A percentile compares a stretch with the other conserved stretches of the same genome.
Evolutionary conservation across 2,797 vertebrate genomes (phyloP).

Genomic region (Periophthalmus magnuspinnatus): DNA sequence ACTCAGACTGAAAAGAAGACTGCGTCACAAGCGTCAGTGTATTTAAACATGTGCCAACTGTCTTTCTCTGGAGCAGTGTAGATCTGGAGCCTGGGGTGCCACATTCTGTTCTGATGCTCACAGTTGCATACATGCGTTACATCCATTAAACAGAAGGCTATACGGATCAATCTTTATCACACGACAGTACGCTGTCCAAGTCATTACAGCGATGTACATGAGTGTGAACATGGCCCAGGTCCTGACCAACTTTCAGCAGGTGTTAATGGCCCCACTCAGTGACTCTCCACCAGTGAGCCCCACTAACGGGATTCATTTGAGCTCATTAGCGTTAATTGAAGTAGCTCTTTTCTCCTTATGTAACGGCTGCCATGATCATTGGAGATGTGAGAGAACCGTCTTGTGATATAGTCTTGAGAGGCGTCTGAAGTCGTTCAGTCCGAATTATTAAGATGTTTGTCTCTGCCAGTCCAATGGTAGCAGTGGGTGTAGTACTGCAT

Average conservation of each 20-base stretch:
- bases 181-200: slow-evolving; percentile 11
- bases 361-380: slow-evolving; percentile 8
- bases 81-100: slow-evolving; percentile 27
- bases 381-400: slow-evolving; percentile 3
- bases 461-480: background rate
- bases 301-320: slow-evolving; percentile 53
- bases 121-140: slow-evolving; percentile 35
- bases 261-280: slow-evolving; percentile 47
- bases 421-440: slow-evolving; percentile 4
- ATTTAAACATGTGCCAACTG: slow-evolving; percentile 46
- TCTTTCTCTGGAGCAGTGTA: slow-evolving; percentile 35
- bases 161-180: slow-evolving; percentile 17
- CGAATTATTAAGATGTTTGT: slow-evolving; percentile 9
- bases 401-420: background rate
- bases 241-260: slow-evolving; percentile 38
- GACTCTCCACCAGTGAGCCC: slow-evolving; percentile 46
- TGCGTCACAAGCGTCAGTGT: slow-evolving; percentile 20
- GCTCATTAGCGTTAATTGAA: slow-evolving; percentile 55
- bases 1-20: slow-evolving; percentile 22
- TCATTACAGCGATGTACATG: slow-evolving; percentile 20
- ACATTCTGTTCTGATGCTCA: slow-evolving; percentile 37
- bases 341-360: slow-evolving; percentile 30
- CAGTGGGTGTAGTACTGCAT: background rate
- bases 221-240: slow-evolving; percentile 15
- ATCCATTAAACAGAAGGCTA: slow-evolving; percentile 32